These are phyloP conservation scores for Tetramorium simillimum DNA, from an alignment of 1,140 invertebrate genomes.

Conservation along the genomic window DNA sequence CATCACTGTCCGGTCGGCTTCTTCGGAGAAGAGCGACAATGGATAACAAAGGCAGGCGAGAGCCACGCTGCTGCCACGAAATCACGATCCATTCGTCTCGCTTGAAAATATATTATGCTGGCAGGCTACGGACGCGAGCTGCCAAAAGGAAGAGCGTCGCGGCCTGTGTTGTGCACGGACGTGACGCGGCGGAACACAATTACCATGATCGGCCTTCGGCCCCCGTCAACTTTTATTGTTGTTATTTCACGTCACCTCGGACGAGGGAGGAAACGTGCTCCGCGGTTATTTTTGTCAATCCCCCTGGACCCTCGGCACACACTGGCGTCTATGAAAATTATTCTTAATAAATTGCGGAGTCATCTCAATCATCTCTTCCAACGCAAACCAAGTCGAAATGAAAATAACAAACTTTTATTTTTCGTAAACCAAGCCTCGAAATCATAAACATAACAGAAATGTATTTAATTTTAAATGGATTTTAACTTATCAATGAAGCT, in stretches of 20 bases:
- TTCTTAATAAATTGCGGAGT: neutral
- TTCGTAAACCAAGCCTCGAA: neutral
- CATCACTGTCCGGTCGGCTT: slow-evolving; percentile 26
- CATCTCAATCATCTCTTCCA: neutral
- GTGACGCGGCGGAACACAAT: slow-evolving; percentile 61
- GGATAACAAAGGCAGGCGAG: slow-evolving; percentile 59
- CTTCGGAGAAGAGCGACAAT: slow-evolving; percentile 64
- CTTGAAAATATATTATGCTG: slow-evolving; percentile 79
- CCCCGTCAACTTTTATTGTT: slow-evolving; percentile 31
- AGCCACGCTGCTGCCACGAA: slow-evolving; percentile 58
- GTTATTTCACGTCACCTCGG: slow-evolving; percentile 37
- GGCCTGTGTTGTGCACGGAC: slow-evolving; percentile 47
- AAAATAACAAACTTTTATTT: neutral
- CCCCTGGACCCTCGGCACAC: neutral
- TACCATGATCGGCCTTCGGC: slow-evolving; percentile 55
- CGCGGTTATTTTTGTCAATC: slow-evolving; percentile 15
- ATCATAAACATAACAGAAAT: neutral
- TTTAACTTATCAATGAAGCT: neutral
- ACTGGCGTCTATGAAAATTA: neutral
- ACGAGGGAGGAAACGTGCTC: neutral
- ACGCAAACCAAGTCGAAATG: neutral
- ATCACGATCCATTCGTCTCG: slow-evolving; percentile 78
- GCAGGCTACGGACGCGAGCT: slow-evolving; percentile 64
- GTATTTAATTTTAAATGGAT: neutral
- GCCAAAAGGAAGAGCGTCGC: slow-evolving; percentile 75